Percentiles rank a stretch among this genome's conserved stretches.
These are phyloP conservation scores for Nothobranchius kuhntae DNA, from an alignment of 2,113 vertebrate species.

Conservation along the genomic window DNA sequence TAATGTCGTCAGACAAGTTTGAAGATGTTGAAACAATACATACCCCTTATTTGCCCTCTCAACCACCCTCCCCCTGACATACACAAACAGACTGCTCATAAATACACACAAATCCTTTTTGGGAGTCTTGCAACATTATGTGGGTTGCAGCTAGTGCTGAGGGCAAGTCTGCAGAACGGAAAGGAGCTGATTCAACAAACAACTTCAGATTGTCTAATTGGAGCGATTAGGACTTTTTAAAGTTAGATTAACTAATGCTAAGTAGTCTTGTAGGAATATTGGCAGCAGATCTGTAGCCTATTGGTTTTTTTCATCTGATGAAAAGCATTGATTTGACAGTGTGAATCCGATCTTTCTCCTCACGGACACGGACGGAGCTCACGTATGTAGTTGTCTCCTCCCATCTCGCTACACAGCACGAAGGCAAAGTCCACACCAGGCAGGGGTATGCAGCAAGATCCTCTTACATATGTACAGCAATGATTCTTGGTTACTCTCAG, in stretches of 20 bases:
- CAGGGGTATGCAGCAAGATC: conserved; percentile 38
- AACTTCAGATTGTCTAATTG: conserved; percentile 17
- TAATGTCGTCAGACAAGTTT: conserved; percentile 24
- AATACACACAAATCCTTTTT: conserved; percentile 7
- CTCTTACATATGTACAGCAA: conserved; percentile 36
- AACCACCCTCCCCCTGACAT: background rate
- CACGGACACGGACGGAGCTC: conserved; percentile 33
- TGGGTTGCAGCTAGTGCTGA: background rate
- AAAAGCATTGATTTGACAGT: conserved; percentile 48
- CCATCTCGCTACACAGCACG: conserved; percentile 33
- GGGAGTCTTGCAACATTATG: conserved; percentile 7
- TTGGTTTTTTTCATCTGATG: conserved; percentile 21
- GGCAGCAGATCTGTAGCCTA: conserved; percentile 16
- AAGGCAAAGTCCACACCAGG: conserved; percentile 18
- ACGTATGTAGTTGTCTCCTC: conserved; percentile 23
- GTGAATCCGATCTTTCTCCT: conserved; percentile 16
- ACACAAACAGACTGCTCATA: conserved; percentile 7
- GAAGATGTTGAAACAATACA: conserved; percentile 57
- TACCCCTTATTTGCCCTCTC: conserved; percentile 55
- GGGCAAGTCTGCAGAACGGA: conserved; percentile 14
- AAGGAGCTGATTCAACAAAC: conserved; percentile 4
- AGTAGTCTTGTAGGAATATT: conserved; percentile 22
- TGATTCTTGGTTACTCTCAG: conserved; percentile 2
- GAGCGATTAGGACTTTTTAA: conserved; percentile 13
- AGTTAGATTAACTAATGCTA: conserved; percentile 14